Evolutionary conservation across 2,888 invertebrate species (phyloP), one percentile per base, ranked within the genome.

Genomic region (Andrena dorsata): DNA sequence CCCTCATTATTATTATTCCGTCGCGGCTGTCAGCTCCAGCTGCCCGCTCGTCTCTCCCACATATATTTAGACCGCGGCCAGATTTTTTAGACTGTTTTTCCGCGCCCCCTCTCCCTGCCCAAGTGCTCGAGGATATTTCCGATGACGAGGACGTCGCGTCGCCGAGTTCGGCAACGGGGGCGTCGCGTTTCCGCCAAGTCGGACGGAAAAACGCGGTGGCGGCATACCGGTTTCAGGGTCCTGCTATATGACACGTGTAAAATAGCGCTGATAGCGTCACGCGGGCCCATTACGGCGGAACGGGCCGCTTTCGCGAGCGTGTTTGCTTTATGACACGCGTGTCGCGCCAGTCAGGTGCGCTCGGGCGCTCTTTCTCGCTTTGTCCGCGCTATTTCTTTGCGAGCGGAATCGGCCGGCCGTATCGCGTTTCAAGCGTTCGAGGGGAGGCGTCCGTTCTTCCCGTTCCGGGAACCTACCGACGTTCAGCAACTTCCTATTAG

Each of bases 151-250:
- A 60, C 56, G 69, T 63, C 74, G 13, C 47, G 26, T 20, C 28
- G 63, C 49, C 78, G 70, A 69, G 49, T 61, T 71, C 51, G 66
- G 49, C 60, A 60, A 47, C 23, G 1, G 35, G 76, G 65, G 84
- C 75, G 66, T 87, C 79, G 64, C 83, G 71, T 88, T 88, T 87
- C 81, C 81, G 82, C 60, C 30, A 72, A 64, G 16, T 32, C 74
- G 60, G 47, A 41, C 73, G 73, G 82, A 86, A 86, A 88, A 82
- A 75, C 63, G 61, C 58, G 23, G 56, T 30, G 41, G 32, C 71
- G 28, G 66, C 76, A 76, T 87, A 82, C 84, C 83, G 76, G 78
- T 84, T 80, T 65, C 53, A 41, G 28, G 20, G 2, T 26, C 41
- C 56, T 30, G 58, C 63, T 60, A 61, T 61, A 76, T n/a, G 72